phyloP scores from a whole-genome alignment of 2,113 vertebrate species.

The Maylandia zebra region DNA sequence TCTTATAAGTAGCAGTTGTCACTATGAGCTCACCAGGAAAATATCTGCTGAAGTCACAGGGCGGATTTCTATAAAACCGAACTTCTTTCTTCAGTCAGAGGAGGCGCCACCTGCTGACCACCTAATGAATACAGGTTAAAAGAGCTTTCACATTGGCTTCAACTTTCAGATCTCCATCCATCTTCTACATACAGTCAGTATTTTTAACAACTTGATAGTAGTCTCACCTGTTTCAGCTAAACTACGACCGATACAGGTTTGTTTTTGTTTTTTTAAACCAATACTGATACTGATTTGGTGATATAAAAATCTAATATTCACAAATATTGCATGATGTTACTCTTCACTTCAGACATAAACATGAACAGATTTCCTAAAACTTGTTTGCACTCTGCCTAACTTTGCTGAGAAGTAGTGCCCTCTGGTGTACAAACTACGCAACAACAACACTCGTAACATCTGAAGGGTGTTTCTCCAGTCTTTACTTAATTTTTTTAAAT shows the following conservation, averaged over 20 bases:
- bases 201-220: neutral
- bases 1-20: neutral
- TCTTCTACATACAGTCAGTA: neutral
- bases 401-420: neutral
- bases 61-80: neutral
- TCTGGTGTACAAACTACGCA: neutral
- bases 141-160: neutral
- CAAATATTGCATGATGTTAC: neutral
- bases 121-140: neutral
- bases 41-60: neutral
- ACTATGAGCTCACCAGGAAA: neutral
- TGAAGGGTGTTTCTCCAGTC: neutral
- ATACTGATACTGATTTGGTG: neutral
- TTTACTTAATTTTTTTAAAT: fast-evolving
- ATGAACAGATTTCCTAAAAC: neutral
- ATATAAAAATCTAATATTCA: neutral
- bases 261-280: neutral
- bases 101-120: neutral
- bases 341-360: neutral
- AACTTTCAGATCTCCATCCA: neutral
- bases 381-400: neutral
- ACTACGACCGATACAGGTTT: fast-evolving
- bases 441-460: neutral
- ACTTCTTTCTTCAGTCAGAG: neutral
- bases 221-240: neutral